These are phyloP conservation scores for Archocentrus centrarchus DNA, from an alignment of 2,113 vertebrate species.

Conservation along the genomic window DNA sequence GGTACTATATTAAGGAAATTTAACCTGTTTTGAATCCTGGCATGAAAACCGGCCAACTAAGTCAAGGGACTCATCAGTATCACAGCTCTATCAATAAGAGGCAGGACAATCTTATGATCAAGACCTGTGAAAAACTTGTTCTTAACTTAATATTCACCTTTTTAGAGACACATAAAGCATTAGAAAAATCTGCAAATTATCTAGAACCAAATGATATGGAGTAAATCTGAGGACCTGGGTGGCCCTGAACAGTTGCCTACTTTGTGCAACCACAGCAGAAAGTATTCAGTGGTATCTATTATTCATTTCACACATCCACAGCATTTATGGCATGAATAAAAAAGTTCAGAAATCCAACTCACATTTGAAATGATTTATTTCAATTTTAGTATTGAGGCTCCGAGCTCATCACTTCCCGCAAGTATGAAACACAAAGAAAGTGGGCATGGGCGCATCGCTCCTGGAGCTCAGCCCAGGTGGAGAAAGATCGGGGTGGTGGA, in stretches of 20 bases:
- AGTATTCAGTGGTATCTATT: background rate
- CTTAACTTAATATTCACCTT: background rate
- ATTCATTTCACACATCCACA: slow-evolving; percentile 4
- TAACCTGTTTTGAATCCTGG: too few relatives aligned
- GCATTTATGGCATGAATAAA: slow-evolving; percentile 4
- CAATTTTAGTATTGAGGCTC: too few relatives aligned
- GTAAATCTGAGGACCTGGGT: background rate
- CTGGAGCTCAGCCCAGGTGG: background rate
- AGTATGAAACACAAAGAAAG: slow-evolving; percentile 1
- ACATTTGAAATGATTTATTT: slow-evolving; percentile 8
- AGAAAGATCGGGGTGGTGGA: background rate
- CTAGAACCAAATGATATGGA: background rate
- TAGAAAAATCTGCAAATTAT: background rate
- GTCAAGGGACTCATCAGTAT: background rate
- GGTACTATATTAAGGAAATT: background rate
- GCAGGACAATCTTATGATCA: background rate
- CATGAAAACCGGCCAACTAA: background rate
- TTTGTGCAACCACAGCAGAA: slow-evolving; percentile 7
- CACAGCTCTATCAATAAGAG: background rate
- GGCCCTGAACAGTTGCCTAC: background rate
- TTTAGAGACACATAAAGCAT: background rate
- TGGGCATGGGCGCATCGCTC: background rate
- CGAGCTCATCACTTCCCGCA: background rate
- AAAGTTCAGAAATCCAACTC: background rate
- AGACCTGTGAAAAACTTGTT: too few relatives aligned